A percentile compares a stretch with the other conserved stretches of the same genome.
These are phyloP conservation scores for Callimorpha dominula DNA, from an alignment of 2,888 invertebrate species.

Conservation along the genomic window DNA sequence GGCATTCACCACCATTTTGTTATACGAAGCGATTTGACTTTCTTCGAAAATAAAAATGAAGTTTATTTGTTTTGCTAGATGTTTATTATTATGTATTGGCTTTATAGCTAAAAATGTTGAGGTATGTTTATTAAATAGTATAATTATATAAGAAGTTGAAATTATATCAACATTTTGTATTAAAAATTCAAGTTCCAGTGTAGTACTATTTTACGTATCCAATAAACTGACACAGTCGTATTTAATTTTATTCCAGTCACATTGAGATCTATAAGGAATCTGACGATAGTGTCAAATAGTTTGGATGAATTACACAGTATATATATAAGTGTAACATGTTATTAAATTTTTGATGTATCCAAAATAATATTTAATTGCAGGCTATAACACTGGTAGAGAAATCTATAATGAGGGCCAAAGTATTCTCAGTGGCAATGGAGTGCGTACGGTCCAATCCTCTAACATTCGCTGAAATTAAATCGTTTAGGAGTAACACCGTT, in stretches of 20 bases:
- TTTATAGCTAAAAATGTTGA: conserved; percentile 33
- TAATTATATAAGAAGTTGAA: background rate
- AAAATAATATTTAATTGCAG: conserved; percentile 42
- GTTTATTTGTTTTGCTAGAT: background rate
- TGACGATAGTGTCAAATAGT: background rate
- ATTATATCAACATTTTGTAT: no score
- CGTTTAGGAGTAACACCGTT: conserved; percentile 63
- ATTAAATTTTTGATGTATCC: background rate
- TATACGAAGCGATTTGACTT: background rate
- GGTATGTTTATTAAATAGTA: conserved; percentile 39
- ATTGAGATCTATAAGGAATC: background rate
- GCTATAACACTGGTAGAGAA: conserved; percentile 60
- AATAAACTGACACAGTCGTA: no score
- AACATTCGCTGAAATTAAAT: conserved; percentile 59
- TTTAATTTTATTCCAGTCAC: no score
- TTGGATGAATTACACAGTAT: background rate
- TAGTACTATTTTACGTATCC: no score
- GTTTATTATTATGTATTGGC: conserved; percentile 18
- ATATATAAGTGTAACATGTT: background rate
- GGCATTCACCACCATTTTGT: background rate
- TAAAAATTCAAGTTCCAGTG: no score
- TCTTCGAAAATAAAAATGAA: conserved; percentile 8
- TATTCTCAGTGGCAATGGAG: conserved; percentile 59
- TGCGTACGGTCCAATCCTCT: conserved; percentile 66
- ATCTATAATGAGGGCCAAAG: conserved; percentile 58